Evolutionary conservation across 2,888 invertebrate species (phyloP).

Genomic region (Pyrrhia umbra): DNA sequence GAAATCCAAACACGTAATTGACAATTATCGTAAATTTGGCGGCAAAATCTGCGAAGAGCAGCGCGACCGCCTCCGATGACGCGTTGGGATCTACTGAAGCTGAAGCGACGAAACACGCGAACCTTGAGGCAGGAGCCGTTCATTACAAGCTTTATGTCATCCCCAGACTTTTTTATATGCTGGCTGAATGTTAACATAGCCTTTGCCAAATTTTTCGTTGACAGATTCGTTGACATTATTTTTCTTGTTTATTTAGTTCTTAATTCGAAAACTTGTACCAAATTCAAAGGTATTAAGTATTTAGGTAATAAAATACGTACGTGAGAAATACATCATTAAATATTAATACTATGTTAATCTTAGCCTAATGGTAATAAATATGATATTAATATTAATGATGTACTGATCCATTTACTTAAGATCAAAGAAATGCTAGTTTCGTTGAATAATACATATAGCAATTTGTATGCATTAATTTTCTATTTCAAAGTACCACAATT

Average conservation of each 20-base stretch:
- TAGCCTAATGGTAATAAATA: constrained; percentile 13
- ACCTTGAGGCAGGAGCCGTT: constrained; percentile 26
- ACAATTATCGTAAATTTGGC: constrained; percentile 70
- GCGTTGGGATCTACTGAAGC: constrained; percentile 66
- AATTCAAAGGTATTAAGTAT: constrained; percentile 6
- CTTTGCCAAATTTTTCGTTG: constrained; percentile 14
- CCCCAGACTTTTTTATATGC: constrained; percentile 26
- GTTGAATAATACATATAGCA: constrained; percentile 16
- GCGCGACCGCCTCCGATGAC: constrained; percentile 60
- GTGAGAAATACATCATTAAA: not conserved
- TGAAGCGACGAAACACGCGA: constrained; percentile 50
- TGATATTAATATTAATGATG: constrained; percentile 32
- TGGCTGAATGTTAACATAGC: constrained; percentile 25
- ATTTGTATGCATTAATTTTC: constrained; percentile 27
- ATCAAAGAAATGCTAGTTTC: constrained; percentile 15
- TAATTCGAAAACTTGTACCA: not conserved
- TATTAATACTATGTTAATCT: constrained; percentile 17
- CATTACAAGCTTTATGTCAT: constrained; percentile 47
- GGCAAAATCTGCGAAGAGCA: constrained; percentile 63
- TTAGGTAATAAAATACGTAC: not conserved
- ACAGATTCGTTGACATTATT: not conserved
- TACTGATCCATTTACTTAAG: not conserved
- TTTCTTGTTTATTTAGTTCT: constrained; percentile 10
- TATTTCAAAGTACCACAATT: constrained; percentile 1
- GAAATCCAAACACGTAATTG: constrained; percentile 6